Evolutionary conservation across 1,140 invertebrate genomes (phyloP).

Genomic region (Brachionus manjavacas): DNA sequence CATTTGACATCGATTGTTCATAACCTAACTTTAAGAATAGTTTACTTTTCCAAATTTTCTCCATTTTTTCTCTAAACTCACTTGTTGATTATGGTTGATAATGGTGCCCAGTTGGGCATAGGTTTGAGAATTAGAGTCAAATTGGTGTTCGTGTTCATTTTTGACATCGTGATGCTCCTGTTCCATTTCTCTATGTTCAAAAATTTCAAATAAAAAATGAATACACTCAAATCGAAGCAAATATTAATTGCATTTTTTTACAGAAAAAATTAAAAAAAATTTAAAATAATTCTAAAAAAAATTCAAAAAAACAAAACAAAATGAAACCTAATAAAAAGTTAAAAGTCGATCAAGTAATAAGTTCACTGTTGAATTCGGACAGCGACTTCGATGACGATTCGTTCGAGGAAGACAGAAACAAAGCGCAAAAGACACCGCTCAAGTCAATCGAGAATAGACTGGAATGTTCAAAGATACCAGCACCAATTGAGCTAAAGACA

Average conservation of each 20-base stretch:
- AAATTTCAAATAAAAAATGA: not conserved
- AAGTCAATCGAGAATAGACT: slow-evolving; percentile 17
- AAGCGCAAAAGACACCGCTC: not conserved
- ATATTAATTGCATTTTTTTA: not conserved
- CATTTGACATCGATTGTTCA: not conserved
- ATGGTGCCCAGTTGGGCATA: not conserved
- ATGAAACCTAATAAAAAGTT: slow-evolving; percentile 30
- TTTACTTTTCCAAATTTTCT: not conserved
- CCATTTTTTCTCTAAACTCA: not conserved
- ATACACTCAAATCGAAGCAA: not conserved
- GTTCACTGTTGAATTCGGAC: not conserved
- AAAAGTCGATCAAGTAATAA: slow-evolving; percentile 7
- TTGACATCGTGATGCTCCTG: not conserved
- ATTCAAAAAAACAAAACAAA: not conserved
- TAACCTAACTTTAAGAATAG: not conserved
- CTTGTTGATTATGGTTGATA: not conserved
- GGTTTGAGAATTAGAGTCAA: not conserved
- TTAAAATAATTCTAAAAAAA: not conserved
- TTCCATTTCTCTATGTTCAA: slow-evolving; percentile 12
- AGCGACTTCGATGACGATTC: not conserved
- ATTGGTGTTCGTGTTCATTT: not conserved
- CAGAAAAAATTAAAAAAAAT: not conserved
- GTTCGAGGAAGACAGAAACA: not conserved
- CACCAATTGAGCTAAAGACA: not conserved
- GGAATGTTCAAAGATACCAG: not conserved